Evolutionary conservation across 2,797 vertebrate genomes (phyloP).

Genomic region (Bufotes viridis): DNA sequence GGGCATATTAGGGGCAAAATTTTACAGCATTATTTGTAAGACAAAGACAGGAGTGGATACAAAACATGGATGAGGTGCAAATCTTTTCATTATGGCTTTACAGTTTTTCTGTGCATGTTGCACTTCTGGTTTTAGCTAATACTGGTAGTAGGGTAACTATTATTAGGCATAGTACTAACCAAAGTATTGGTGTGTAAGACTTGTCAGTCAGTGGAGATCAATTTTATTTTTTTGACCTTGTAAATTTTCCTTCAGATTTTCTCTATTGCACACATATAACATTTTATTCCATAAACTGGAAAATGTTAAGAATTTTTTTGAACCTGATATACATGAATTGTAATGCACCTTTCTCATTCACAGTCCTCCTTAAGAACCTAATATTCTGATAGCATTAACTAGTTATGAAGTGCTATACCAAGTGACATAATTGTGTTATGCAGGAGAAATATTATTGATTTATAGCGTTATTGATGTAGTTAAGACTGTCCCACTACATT

Average conservation of each 20-base stretch:
- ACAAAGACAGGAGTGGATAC: too few species aligned
- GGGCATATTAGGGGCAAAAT: too few species aligned
- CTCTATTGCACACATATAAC: not conserved
- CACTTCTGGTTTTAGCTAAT: too few species aligned
- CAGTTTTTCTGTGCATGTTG: too few species aligned
- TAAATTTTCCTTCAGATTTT: not conserved
- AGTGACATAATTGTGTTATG: conserved; percentile 55
- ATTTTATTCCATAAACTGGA: not conserved
- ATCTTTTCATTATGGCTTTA: too few species aligned
- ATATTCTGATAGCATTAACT: conserved; percentile 44
- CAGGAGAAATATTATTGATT: conserved; percentile 51
- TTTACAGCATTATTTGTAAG: too few species aligned
- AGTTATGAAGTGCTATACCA: conserved; percentile 31
- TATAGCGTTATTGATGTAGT: conserved; percentile 55
- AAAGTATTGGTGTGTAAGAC: not conserved
- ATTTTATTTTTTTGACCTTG: not conserved
- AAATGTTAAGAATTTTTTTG: conserved; percentile 1
- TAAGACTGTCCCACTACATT: conserved; percentile 45
- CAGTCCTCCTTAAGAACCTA: conserved; percentile 14
- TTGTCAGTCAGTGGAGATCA: not conserved
- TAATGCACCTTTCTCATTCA: not conserved
- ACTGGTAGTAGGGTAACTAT: too few species aligned
- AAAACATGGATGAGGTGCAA: too few species aligned
- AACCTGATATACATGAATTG: not conserved
- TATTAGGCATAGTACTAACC: too few species aligned